Base-by-base conservation (phyloP, 2,113 vertebrate species). In the Nothobranchius kuhntae region DNA sequence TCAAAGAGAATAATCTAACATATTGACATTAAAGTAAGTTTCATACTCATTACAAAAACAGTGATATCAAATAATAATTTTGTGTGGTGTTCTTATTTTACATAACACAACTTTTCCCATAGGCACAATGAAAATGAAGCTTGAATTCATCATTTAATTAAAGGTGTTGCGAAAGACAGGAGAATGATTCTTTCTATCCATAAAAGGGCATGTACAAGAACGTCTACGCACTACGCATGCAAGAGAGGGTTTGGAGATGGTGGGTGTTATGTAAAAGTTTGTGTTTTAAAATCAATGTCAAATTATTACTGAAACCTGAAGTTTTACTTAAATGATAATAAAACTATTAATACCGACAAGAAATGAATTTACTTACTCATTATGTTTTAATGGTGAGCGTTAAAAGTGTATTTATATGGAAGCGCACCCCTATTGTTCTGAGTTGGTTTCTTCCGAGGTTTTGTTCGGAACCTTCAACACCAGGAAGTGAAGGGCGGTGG, bases 401-500 rank as follows among this genome's bases (percentile, higher is more conserved):
- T n/a, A 52, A 35, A 3, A 61, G 38, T 10, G 13, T 0, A 7
- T 36, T 30, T 4, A 4, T 0, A 2, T 14, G 6, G 0, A 0
- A 0, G 1, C 0, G 0, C 0, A 5, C 72, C 83, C 83, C 84
- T 26, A 13, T 54, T 53, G n/a, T 13, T 0, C 0, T 13, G 0
- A 47, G 4, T 76, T 94, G 89, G 91, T 91, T 65, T 66, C 35
- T 6, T 86, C 92, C 6, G 56, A 4, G 15, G 70, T 72, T 63
- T 71, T 66, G 64, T 38, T 17, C 80, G 56, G 82, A 89, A 86
- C 65, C 53, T 40, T 46, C 73, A 45, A 38, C 71, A 61, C 66
- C 82, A 91, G 92, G 92, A 93, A 93, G 91, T 92, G 89, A 89
- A 90, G 92, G 93, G 93, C 92, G 92, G 92, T 94, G 93, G 92